Base-by-base conservation (phyloP, 2,888 invertebrate species). In the Piscicola geometra region DNA sequence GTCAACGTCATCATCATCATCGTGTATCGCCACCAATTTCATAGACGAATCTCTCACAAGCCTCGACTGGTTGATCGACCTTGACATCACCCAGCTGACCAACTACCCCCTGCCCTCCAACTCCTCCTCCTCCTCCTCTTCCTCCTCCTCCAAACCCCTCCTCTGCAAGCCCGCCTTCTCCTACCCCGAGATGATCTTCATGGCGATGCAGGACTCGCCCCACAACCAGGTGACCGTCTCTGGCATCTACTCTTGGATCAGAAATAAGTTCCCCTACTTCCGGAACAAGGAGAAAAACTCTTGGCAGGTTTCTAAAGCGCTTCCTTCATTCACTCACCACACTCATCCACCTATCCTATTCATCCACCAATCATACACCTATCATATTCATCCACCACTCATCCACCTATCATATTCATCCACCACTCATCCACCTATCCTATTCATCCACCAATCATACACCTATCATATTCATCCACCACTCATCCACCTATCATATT, bases 221-320 rank as follows among this genome's bases (percentile, higher is more conserved):
- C 41, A 76, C 47, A 76, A 71, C 18, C 76, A 76, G 76, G 70
- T 76, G 30, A 76, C 76, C 1, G 76, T 76, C 0, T 35, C 76
- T 32, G 76, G 76, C 28, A 76, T 76, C 25, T 76, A 76, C 33
- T 41, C 41, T 30, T 76, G 76, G 76, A 76, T 76, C 25, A 56
- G 60, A 21, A 68, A 66, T 41, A 76, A 76, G 36, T 76, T 76
- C 52, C 32, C 71, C 2, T 76, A 71, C 50, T 76, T 60, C 47
- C 28, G 71, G 30, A 36, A 76, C 71, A 74, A 41, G 30, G 33
- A 52, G n/a, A 73, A 36, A 18, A 73, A 73, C n/a, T 50, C 73
- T 3, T 73, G 73, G 73, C 73, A 73, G 73, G 73, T 73, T 64
- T 64, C n/a, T n/a, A n/a, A 28, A 12, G 30, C 25, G 12, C 68